These are phyloP conservation scores for Conger conger DNA, from an alignment of 2,113 vertebrate genomes.

Conservation along the genomic window DNA sequence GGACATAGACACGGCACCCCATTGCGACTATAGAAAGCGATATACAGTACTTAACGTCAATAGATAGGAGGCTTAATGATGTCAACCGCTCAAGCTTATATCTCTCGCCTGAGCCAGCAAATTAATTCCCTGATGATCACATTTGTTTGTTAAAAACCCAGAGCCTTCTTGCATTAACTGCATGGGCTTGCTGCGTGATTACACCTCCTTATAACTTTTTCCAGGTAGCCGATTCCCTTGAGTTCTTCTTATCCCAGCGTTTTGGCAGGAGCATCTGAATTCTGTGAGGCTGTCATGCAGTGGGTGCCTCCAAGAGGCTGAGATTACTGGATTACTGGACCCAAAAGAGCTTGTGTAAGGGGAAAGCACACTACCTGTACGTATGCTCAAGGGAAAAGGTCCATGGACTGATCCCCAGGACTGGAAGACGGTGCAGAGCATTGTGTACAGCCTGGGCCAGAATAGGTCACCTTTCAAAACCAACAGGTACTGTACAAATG, in stretches of 20 bases:
- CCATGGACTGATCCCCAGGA: not conserved
- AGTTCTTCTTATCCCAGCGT: not conserved
- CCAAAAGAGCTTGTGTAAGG: slow-evolving; percentile 62
- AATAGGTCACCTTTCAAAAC: not conserved
- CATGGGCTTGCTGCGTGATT: not conserved
- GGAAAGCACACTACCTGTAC: slow-evolving; percentile 41
- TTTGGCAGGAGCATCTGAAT: not conserved
- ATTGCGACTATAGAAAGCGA: not conserved
- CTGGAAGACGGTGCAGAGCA: not conserved
- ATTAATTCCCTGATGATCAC: not conserved
- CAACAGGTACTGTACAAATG: too few relatives aligned
- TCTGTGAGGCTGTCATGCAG: slow-evolving; percentile 31
- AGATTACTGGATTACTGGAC: slow-evolving; percentile 66
- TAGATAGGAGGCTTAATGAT: not conserved
- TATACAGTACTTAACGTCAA: not conserved
- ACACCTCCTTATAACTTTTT: not conserved
- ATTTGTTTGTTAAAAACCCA: not conserved
- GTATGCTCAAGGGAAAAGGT: slow-evolving; percentile 13
- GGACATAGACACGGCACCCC: not conserved
- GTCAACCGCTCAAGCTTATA: not conserved
- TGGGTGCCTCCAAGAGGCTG: slow-evolving; percentile 52
- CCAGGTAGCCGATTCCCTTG: not conserved
- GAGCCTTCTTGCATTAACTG: not conserved
- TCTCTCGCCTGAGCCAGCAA: not conserved
- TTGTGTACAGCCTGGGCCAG: not conserved